These are phyloP conservation scores for Noctua janthina DNA, from an alignment of 2,888 invertebrate species.

Conservation along the genomic window DNA sequence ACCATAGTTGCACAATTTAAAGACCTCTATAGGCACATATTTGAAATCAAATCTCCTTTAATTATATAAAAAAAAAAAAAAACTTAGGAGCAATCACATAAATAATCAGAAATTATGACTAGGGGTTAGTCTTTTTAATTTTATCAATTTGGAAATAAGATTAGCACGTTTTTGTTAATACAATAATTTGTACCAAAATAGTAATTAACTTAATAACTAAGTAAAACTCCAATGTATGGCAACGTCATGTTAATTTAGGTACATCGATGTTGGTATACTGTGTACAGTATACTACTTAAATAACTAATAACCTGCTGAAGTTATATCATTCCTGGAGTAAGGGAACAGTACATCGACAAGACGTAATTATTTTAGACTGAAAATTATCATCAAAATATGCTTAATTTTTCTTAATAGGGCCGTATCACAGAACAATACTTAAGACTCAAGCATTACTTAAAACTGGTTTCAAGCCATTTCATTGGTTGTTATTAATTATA, in stretches of 20 bases:
- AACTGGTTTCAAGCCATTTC: background rate
- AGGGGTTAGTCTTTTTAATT: slow-evolving; percentile 78
- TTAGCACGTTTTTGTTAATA: slow-evolving; percentile 59
- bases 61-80: background rate
- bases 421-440: background rate
- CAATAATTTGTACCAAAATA: slow-evolving; percentile 61
- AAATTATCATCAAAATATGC: background rate
- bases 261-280: slow-evolving; percentile 59
- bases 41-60: background rate
- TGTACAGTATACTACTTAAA: slow-evolving; percentile 32
- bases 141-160: slow-evolving; percentile 56
- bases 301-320: slow-evolving; percentile 38
- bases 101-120: slow-evolving; percentile 73
- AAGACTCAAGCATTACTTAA: background rate
- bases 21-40: background rate
- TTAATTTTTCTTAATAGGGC: background rate
- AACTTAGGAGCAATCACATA: slow-evolving; percentile 10
- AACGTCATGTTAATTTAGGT: slow-evolving; percentile 73
- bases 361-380: background rate
- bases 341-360: background rate
- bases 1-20: slow-evolving; percentile 36
- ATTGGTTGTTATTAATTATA: background rate
- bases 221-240: slow-evolving; percentile 75
- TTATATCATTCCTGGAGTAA: slow-evolving; percentile 13
- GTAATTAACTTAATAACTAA: slow-evolving; percentile 62